Conservation (phyloP, 2,113 vertebrate species). For the Cephalopterus ornatus region DNA sequence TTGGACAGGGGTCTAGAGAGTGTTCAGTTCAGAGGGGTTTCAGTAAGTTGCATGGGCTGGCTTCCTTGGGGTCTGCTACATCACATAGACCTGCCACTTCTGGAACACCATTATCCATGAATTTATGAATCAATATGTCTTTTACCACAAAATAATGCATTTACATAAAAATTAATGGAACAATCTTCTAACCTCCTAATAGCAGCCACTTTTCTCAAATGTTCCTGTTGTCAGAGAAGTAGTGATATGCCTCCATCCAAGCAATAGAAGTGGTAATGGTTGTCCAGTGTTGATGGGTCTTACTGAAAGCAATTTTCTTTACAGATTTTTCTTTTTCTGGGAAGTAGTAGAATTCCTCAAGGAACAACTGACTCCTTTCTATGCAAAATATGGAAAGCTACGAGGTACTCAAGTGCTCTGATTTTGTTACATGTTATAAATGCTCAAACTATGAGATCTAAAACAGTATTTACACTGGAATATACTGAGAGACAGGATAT, state of each 20-base stretch:
- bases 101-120: background rate
- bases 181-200: background rate
- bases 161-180: background rate
- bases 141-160: background rate
- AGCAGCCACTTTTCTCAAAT: background rate
- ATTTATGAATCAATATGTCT: background rate
- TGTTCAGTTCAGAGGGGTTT: accelerated
- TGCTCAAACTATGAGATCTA: background rate
- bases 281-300: background rate
- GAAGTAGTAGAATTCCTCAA: background rate
- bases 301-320: background rate
- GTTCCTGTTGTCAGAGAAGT: background rate
- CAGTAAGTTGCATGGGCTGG: background rate
- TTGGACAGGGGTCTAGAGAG: background rate
- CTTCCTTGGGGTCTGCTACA: background rate
- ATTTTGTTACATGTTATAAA: background rate
- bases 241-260: background rate
- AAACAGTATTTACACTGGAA: background rate
- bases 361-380: background rate
- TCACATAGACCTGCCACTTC: background rate
- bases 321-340: background rate
- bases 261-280: background rate
- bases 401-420: background rate
- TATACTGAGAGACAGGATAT: background rate
- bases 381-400: background rate